These are phyloP conservation scores for Porites divaricata DNA, from an alignment of 92 coral and sea anemone species.

Conservation along the genomic window DNA sequence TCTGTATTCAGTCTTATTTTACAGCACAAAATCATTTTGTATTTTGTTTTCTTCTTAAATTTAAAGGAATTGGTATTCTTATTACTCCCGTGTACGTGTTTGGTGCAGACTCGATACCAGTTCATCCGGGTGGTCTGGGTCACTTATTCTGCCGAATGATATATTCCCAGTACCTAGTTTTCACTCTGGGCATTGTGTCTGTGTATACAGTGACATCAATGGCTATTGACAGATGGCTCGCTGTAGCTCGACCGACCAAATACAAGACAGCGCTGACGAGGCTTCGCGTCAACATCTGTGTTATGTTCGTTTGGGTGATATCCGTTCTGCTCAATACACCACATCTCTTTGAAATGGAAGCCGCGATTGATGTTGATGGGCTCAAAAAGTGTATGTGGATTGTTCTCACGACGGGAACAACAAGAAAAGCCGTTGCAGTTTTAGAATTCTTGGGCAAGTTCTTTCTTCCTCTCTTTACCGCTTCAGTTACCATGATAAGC, in stretches of 20 bases:
- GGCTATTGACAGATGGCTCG: conserved; percentile 92
- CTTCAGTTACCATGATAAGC: conserved; percentile 71
- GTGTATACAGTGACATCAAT: conserved; percentile 88
- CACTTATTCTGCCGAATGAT: conserved; percentile 85
- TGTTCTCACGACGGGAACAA: conserved; percentile 54
- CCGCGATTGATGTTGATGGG: conserved; percentile 37
- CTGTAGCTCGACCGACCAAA: conserved; percentile 82
- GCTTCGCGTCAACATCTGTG: conserved; percentile 63
- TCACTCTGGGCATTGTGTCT: conserved; percentile 90
- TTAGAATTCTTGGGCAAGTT: conserved; percentile 81
- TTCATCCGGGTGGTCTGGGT: conserved; percentile 73
- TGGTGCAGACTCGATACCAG: conserved; percentile 52
- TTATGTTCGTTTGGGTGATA: conserved; percentile 66
- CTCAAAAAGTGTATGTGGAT: conserved; percentile 75
- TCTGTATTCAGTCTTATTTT: neutral
- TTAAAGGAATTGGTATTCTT: conserved; percentile 74
- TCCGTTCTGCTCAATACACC: conserved; percentile 86
- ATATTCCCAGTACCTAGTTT: conserved; percentile 85
- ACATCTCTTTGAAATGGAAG: conserved; percentile 84
- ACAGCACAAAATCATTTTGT: neutral
- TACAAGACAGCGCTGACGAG: conserved; percentile 75
- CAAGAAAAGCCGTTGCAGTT: conserved; percentile 77
- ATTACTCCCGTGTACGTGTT: conserved; percentile 83
- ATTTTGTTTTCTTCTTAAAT: neutral
- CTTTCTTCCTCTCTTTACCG: conserved; percentile 69